Conservation (phyloP, 2,888 invertebrate species). For the Tortricodes alternella region DNA sequence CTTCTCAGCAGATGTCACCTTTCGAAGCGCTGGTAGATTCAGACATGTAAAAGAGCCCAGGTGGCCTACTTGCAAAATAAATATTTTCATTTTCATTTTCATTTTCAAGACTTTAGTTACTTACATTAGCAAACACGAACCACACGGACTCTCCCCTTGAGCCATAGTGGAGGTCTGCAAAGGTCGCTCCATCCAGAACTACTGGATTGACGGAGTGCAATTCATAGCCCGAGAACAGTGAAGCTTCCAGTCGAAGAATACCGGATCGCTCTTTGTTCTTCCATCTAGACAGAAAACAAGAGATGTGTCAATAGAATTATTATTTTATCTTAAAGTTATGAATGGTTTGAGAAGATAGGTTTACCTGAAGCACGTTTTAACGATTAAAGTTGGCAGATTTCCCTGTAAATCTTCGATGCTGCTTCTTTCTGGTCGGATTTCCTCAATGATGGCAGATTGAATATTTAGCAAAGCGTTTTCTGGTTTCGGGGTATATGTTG, state of each 20-base stretch:
- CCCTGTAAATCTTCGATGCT: constrained; percentile 86
- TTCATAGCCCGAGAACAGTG: constrained; percentile 85
- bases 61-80: neutral
- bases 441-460: constrained; percentile 85
- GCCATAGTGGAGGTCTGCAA: constrained; percentile 84
- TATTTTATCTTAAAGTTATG: neutral
- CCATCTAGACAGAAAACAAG: constrained; percentile 73
- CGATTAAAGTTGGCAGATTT: constrained; percentile 84
- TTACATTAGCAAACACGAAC: constrained; percentile 86
- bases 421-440: constrained; percentile 84
- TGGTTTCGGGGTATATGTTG: constrained; percentile 83
- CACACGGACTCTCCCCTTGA: constrained; percentile 84
- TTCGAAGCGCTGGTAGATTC: too few species aligned
- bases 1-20: too few species aligned
- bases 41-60: too few species aligned
- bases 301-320: neutral
- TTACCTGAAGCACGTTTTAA: constrained; percentile 85
- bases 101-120: constrained; percentile 41
- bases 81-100: neutral
- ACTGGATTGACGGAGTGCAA: constrained; percentile 80
- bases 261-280: constrained; percentile 84
- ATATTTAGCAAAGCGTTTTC: constrained; percentile 82
- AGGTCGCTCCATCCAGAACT: constrained; percentile 79
- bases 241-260: constrained; percentile 83
- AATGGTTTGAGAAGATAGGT: constrained; percentile 28